Conservation (phyloP, 2,113 vertebrate genomes). For the Leptobrachium leishanense region DNA sequence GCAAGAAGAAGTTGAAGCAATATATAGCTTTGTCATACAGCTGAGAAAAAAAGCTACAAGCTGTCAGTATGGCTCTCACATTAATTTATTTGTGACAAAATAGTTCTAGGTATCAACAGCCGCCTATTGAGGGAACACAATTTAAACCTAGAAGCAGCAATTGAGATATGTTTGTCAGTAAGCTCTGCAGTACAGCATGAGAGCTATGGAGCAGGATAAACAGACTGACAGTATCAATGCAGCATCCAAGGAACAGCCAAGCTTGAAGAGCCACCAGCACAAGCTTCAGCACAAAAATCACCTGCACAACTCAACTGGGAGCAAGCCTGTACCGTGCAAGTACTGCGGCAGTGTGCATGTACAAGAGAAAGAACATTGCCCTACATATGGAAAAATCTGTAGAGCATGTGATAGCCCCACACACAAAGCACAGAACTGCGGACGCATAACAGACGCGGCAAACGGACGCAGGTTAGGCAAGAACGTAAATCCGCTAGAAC, state of each 20-base stretch:
- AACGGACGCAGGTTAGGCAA: too few relatives aligned
- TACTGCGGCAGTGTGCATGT: neutral
- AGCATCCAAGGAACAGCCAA: neutral
- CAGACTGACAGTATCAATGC: neutral
- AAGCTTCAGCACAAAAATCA: neutral
- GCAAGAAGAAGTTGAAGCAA: neutral
- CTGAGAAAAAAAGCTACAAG: constrained; percentile 3
- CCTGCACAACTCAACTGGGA: neutral
- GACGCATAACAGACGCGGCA: too few relatives aligned
- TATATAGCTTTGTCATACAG: neutral
- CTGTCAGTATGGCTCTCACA: too few relatives aligned
- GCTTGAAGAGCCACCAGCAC: neutral
- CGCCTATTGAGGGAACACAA: neutral
- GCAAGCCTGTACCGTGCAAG: neutral
- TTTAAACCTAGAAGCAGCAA: neutral
- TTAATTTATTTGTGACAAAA: neutral
- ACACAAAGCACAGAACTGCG: too few relatives aligned
- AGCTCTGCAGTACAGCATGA: neutral
- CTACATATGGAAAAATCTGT: neutral
- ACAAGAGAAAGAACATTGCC: neutral
- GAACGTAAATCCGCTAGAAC: too few relatives aligned
- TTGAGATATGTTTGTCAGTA: neutral
- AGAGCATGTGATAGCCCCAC: neutral
- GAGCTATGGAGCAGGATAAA: neutral
- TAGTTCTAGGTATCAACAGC: neutral